Evolutionary conservation across 2,888 invertebrate species (phyloP).

Genomic region (Hoplodrina blanda): DNA sequence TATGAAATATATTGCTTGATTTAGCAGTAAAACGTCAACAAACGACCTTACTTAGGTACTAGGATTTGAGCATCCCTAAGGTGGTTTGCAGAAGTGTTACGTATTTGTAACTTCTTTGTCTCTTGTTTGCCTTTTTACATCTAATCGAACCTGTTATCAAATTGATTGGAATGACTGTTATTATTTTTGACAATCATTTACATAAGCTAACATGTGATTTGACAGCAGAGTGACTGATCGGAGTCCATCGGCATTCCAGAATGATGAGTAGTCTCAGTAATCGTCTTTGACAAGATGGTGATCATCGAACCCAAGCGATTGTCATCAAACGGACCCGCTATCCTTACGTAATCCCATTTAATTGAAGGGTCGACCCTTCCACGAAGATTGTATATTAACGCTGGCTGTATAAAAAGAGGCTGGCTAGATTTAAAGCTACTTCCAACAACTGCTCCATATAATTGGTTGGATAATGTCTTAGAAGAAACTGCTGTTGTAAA

Average conservation of each 20-base stretch:
- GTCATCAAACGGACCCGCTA: too few relatives aligned
- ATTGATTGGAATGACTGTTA: neutral
- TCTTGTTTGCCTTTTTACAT: too few relatives aligned
- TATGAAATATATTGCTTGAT: neutral
- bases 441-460: slow-evolving; percentile 14
- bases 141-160: too few relatives aligned
- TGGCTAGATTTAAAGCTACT: neutral
- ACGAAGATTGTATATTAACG: neutral
- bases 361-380: neutral
- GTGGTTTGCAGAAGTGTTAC: neutral
- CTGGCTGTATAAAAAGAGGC: neutral
- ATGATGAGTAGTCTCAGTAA: too few relatives aligned
- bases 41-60: neutral
- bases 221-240: neutral
- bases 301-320: too few relatives aligned
- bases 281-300: too few relatives aligned
- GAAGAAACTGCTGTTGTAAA: slow-evolving; percentile 16
- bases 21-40: neutral
- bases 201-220: neutral
- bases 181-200: neutral
- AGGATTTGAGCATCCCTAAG: neutral
- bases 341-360: neutral
- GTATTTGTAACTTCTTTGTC: too few relatives aligned
- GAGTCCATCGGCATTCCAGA: neutral
- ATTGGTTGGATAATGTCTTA: slow-evolving; percentile 6